Evolutionary conservation across 2,888 invertebrate species (phyloP), one percentile per base, ranked within the genome.

Genomic region (Phalera bucephala): DNA sequence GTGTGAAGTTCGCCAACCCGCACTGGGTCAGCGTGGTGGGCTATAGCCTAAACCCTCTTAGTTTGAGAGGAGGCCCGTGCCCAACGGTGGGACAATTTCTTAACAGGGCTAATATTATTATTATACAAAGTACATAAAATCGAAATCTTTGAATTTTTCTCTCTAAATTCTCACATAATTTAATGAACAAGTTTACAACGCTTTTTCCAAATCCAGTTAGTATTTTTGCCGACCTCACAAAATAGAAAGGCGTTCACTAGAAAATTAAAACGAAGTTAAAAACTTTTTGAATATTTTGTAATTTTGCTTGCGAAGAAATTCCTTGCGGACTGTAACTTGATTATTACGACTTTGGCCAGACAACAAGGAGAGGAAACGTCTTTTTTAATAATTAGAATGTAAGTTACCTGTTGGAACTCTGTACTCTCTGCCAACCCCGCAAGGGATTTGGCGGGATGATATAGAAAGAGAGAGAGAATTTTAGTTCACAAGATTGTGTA

Each of bases 241-340:
- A 55, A 36, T 19, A 40, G 26, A 35, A 33, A 32, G 36, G 37
- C 40, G 31, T 43, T 27, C 23, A 26, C 29, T 31, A 43, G 34
- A 46, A 54, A 55, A 51, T 46, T 46, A 40, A 52, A 51, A 52
- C n/a, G 26, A 54, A 50, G 35, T 55, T 52, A 43, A 27, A 46
- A 52, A 51, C 39, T 40, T 52, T 61, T 57, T 50, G 35, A 62
- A 59, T 57, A 61, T 64, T 52, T 63, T 49, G 51, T 57, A 42
- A 50, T 55, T 54, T 52, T 47, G 43, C 51, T 52, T 45, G 49
- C 33, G 9, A 19, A 52, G 38, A 33, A 46, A 41, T 44, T n/a
- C 37, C 36, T 50, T 43, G 38, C 34, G 31, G 40, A 27, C 19
- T 29, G 36, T 47, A 52, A 58, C 40, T 53, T 32, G 29, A 44